Base-by-base conservation (phyloP, 1,140 invertebrate species). In the Heliothis subflexa region DNA sequence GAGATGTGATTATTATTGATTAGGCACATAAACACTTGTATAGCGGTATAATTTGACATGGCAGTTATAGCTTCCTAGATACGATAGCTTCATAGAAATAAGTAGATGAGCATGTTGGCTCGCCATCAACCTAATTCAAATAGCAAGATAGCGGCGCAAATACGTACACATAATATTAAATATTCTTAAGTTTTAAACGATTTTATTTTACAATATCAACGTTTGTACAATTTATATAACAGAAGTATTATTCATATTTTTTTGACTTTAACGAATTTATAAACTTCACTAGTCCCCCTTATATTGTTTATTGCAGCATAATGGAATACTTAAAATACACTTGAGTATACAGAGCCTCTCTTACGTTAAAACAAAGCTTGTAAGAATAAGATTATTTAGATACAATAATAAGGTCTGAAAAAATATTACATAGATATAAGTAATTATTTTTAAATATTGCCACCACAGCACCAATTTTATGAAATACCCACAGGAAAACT, bases 151-250 rank as follows among this genome's bases (percentile, higher is more conserved):
- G 33, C 3, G 33, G 33, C 7, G n/a, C n/a, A 16, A 16, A 54
- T 54, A 16, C 52, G 18, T 54, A 16, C 52, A 54, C n/a, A 54
- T 54, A 7, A 54, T 54, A 2, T 16, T 16, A 54, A 54, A 54
- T 54, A 54, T 18, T 16, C 52, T 54, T 54, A 54, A 54, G 7
- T 54, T 14, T 54, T 16, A 54, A 54, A 54, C 52, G 52, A 54
- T 54, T 54, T 54, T 54, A 14, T 40, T 54, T 54, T 54, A 54
- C n/a, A 54, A 54, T 54, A 54, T 54, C n/a, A n/a, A 54, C 52
- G n/a, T 54, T 54, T 54, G 52, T 54, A 54, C 52, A 54, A 54
- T 54, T 54, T 54, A n/a, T n/a, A n/a, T 54, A 16, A 54, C 14
- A n/a, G 52, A 54, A 54, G 5, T 3, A 16, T 3, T 54, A 54